Percentiles rank a stretch among this genome's conserved stretches.
These are phyloP conservation scores for Chloropsis hardwickii DNA, from an alignment of 2,113 vertebrate genomes.

Conservation along the genomic window DNA sequence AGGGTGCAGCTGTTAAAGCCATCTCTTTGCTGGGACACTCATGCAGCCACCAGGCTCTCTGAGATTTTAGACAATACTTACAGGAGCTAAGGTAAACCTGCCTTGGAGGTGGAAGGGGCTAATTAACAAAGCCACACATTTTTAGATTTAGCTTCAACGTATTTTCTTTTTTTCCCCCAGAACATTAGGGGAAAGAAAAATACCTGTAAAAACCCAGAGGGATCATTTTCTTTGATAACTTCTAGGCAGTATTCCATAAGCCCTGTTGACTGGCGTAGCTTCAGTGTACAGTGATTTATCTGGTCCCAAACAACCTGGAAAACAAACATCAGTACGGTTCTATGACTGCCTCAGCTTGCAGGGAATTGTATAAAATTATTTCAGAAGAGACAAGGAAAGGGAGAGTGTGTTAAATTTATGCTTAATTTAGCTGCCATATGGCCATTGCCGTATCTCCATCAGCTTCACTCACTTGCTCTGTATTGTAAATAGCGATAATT, in stretches of 20 bases:
- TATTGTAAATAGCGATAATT: slow-evolving; percentile 52
- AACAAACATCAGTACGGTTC: background rate
- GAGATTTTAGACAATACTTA: background rate
- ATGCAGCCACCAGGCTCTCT: background rate
- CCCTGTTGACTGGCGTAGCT: slow-evolving; percentile 96
- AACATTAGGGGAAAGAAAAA: background rate
- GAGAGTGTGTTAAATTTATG: slow-evolving; percentile 6
- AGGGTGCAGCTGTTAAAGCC: background rate
- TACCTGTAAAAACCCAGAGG: slow-evolving; percentile 96
- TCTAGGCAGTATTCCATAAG: slow-evolving; percentile 98
- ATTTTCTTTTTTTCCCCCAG: background rate
- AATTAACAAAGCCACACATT: background rate
- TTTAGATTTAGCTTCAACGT: background rate
- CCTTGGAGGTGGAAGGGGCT: background rate
- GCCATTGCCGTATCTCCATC: background rate
- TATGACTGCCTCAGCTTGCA: background rate
- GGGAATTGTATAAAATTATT: background rate
- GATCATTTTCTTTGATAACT: slow-evolving; percentile 96
- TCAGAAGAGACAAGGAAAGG: background rate
- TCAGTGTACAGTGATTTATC: slow-evolving; percentile 98
- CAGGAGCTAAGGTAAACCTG: background rate
- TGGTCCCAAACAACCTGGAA: slow-evolving; percentile 94
- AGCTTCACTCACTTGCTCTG: slow-evolving; percentile 30
- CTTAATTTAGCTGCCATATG: slow-evolving; percentile 64
- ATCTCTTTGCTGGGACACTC: background rate